These are phyloP conservation scores for Drosophila pallidifrons DNA, from an alignment of 1,140 invertebrate genomes.

Conservation along the genomic window DNA sequence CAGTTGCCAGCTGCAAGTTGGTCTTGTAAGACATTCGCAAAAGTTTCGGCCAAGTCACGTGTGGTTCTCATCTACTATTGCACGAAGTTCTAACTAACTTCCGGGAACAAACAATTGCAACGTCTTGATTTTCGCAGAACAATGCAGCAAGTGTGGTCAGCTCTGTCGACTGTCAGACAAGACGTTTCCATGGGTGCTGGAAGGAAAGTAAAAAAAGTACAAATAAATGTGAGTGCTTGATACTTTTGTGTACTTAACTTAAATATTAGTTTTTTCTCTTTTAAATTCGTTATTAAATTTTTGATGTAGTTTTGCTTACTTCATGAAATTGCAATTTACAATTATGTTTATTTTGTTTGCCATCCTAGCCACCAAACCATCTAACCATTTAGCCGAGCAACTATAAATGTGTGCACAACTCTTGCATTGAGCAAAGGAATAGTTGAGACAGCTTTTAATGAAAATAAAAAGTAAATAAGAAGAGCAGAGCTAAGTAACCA, in stretches of 20 bases:
- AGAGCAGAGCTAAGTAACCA: slow-evolving; percentile 4
- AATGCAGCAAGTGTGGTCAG: background rate
- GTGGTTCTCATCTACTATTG: background rate
- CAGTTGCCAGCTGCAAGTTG: background rate
- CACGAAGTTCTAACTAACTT: slow-evolving; percentile 7
- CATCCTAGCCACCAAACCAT: slow-evolving; percentile 1
- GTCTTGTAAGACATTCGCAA: background rate
- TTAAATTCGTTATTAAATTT: no score
- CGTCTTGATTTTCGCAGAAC: background rate
- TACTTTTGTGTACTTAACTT: no score
- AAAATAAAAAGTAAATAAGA: slow-evolving; percentile 18
- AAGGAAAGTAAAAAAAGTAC: no score
- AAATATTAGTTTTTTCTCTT: no score
- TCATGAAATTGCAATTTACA: slow-evolving; percentile 1
- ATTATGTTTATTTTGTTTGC: slow-evolving; percentile 5
- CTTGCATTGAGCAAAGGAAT: background rate
- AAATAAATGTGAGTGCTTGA: no score
- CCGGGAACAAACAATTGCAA: slow-evolving; percentile 4
- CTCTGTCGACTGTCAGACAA: background rate
- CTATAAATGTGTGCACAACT: slow-evolving; percentile 7
- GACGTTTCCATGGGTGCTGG: background rate
- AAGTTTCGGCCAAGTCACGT: slow-evolving; percentile 8
- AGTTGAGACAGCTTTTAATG: slow-evolving; percentile 6
- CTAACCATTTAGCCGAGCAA: background rate
- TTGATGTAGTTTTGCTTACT: background rate